Evolutionary conservation across 1,140 invertebrate genomes (phyloP), one percentile per base, ranked within the genome.

Genomic region (Drosophila bocki): DNA sequence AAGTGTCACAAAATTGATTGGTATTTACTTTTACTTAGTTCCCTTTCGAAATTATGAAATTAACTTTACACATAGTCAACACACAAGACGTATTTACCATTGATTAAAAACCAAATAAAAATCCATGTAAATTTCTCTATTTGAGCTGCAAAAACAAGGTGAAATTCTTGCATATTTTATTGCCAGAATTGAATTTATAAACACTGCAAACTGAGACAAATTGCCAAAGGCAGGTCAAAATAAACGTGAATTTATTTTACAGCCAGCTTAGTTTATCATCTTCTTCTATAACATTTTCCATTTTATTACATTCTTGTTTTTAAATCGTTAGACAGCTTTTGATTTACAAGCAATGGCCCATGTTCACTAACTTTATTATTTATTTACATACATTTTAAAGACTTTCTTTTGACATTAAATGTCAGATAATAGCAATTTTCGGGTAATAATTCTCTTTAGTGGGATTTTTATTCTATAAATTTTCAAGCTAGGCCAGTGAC

Each of bases 291-390:
- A 50, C 17, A 37, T 37, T 17, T 29, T 50, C 12, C 33, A 60
- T 54, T 76, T 68, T 77, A 76, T 84, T 68, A 45, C 8, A 45
- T 63, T 85, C 75, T 70, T 41, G 44, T 56, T 41, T 26, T 42
- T 39, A 45, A 50, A 67, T 50, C 47, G 63, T 48, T 19, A 19
- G 59, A 58, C 72, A 60, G 17, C 56, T 47, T 64, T 50, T 82
- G 75, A 86, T 82, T 82, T 78, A 82, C 41, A 33, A n/a, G 17
- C 37, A 5, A 15, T 6, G 4, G 26, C 1, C 7, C 17, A 8
- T 48, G 5, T 48, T 26, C 11, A 19, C 42, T 57, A 32, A 47
- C 22, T 39, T 50, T 56, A 64, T 57, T 44, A 33, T 50, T 75
- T 60, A 56, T 56, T 69, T 45, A 70, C 48, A 33, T 26, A 22